Conservation (phyloP, 2,113 vertebrate species). For the Dromas ardeola region DNA sequence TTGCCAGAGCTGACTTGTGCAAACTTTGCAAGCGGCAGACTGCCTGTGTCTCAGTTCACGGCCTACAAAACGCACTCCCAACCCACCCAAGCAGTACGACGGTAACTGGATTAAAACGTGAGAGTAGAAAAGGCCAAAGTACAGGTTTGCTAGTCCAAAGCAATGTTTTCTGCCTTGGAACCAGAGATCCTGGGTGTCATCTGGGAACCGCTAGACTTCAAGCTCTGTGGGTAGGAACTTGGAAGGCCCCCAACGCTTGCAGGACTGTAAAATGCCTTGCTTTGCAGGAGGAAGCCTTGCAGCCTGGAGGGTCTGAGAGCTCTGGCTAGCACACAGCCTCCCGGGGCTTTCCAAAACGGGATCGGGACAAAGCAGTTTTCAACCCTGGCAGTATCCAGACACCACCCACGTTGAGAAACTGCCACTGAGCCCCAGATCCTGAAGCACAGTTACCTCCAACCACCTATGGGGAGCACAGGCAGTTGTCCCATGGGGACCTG, state of each 20-base stretch:
- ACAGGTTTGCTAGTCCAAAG: not conserved
- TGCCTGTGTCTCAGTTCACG: not conserved
- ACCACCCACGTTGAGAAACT: not conserved
- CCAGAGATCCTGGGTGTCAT: not conserved
- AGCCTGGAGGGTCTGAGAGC: not conserved
- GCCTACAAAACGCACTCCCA: not conserved
- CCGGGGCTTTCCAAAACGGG: accelerated
- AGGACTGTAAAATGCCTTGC: not conserved
- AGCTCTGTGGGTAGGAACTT: not conserved
- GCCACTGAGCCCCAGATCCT: not conserved
- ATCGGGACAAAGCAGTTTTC: not conserved
- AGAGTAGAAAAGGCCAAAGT: not conserved
- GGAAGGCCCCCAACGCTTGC: not conserved
- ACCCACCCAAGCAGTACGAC: not conserved
- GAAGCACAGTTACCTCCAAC: not conserved
- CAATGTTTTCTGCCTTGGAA: not conserved
- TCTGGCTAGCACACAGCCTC: not conserved
- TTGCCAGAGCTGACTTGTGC: not conserved
- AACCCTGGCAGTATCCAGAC: not conserved
- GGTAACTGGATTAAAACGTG: not conserved
- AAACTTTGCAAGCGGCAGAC: not conserved
- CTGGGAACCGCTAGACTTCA: not conserved
- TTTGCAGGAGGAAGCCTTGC: not conserved
- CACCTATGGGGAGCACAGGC: not conserved
- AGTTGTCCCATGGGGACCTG: not conserved